phyloP scores from a whole-genome alignment of 2,113 vertebrate species.

The Brienomyrus brachyistius region DNA sequence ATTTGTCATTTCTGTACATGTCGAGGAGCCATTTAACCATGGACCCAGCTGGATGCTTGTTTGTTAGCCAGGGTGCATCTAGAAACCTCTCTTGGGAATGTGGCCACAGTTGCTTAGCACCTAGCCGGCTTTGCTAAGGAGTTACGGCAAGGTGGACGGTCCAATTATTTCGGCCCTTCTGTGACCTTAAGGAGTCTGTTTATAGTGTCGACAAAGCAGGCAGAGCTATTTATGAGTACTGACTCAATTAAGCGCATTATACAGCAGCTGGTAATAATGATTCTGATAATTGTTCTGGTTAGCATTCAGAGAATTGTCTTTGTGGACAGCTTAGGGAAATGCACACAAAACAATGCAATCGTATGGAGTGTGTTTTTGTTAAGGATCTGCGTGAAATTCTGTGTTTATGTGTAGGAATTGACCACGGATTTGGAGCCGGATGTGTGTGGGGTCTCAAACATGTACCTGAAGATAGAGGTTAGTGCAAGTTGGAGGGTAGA shows the following conservation, averaged over 20 bases:
- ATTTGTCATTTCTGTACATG: background rate
- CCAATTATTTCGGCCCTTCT: background rate
- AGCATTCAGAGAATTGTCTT: background rate
- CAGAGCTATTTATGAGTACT: background rate
- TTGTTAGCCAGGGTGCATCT: background rate
- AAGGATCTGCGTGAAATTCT: background rate
- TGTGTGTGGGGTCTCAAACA: background rate
- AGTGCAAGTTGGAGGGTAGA: background rate
- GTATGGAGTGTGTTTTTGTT: background rate
- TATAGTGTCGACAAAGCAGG: background rate
- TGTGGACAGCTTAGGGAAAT: background rate
- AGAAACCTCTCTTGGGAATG: background rate
- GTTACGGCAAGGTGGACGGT: background rate
- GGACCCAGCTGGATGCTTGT: background rate
- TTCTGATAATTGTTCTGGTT: background rate
- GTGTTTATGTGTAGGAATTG: background rate
- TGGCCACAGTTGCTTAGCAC: background rate
- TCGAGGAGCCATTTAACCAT: background rate
- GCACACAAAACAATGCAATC: background rate
- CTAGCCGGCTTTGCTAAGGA: background rate
- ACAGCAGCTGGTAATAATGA: background rate
- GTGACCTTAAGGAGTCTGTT: background rate
- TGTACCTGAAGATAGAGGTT: background rate
- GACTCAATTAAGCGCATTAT: background rate
- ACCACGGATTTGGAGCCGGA: background rate